phyloP scores from a whole-genome alignment of 2,797 vertebrate species.

The Xiphorhynchus erythropygius region DNA sequence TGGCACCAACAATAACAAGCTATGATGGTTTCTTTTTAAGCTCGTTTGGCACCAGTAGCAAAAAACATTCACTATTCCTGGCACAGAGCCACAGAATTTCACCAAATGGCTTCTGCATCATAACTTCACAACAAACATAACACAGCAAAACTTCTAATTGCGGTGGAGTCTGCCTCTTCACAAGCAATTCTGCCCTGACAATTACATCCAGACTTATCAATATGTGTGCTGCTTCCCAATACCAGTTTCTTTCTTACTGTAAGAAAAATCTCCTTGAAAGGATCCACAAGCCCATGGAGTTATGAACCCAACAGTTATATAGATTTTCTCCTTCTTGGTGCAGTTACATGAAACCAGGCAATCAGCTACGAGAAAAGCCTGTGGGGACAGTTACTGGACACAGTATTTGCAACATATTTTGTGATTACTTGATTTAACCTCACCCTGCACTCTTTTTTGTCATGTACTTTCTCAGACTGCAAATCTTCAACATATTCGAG shows the following conservation, averaged over 20 bases:
- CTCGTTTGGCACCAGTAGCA: conserved; percentile 55
- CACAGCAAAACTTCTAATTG: conserved; percentile 6
- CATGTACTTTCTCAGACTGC: background rate
- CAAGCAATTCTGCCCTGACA: background rate
- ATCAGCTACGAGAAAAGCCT: background rate
- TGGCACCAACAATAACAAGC: conserved; percentile 61
- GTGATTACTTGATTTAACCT: conserved; percentile 46
- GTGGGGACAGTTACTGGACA: conserved; percentile 14
- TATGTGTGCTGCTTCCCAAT: background rate
- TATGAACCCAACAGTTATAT: background rate
- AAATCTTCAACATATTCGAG: background rate
- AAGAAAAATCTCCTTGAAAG: background rate
- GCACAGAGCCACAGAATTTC: conserved; percentile 49
- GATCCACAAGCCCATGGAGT: background rate
- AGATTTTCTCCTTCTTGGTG: background rate
- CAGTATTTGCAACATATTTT: background rate
- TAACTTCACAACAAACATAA: conserved; percentile 42
- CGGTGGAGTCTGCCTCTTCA: background rate
- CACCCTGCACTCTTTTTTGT: background rate
- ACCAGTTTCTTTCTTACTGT: background rate
- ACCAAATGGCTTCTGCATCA: conserved; percentile 51
- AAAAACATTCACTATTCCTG: conserved; percentile 50
- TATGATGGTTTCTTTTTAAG: conserved; percentile 65
- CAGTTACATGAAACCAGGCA: background rate
- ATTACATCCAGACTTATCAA: background rate